phyloP scores from a whole-genome alignment of 2,113 vertebrate genomes.

The Hypocryptadius cinnamomeus region DNA sequence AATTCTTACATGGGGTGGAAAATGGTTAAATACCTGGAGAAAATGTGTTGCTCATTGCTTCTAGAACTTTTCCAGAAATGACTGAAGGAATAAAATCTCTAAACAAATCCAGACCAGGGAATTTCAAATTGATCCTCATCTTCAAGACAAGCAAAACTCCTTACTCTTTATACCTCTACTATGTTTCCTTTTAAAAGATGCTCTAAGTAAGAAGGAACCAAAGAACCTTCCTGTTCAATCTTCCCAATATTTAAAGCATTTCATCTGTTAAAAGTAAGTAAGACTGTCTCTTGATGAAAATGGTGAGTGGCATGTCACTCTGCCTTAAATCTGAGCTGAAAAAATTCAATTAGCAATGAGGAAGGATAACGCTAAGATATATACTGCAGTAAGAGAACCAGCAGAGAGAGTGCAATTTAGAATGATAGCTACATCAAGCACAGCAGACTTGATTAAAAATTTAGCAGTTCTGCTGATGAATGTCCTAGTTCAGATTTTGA shows the following conservation, averaged over 20 bases:
- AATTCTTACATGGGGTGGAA: not conserved
- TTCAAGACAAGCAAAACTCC: not conserved
- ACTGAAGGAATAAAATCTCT: not conserved
- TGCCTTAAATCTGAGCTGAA: conserved; percentile 52
- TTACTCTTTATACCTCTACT: not conserved
- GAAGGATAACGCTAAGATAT: conserved; percentile 27
- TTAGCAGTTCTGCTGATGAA: conserved; percentile 74
- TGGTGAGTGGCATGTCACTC: not conserved
- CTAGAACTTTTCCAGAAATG: not conserved
- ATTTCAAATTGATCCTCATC: not conserved
- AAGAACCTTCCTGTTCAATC: not conserved
- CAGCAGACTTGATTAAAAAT: conserved; percentile 75
- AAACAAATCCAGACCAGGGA: not conserved
- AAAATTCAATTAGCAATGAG: conserved; percentile 63
- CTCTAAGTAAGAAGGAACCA: not conserved
- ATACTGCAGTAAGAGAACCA: conserved; percentile 43
- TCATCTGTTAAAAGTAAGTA: not conserved
- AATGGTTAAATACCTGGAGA: not conserved
- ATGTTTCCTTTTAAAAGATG: not conserved
- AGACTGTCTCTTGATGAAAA: conserved; percentile 19
- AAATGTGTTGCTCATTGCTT: not conserved
- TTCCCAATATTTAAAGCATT: not conserved
- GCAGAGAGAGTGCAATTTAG: conserved; percentile 65
- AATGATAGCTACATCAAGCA: conserved; percentile 66
- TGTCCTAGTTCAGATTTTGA: conserved; percentile 72